phyloP scores from a whole-genome alignment of 2,113 vertebrate species.

The Machaerirhynchus nigripectus region DNA sequence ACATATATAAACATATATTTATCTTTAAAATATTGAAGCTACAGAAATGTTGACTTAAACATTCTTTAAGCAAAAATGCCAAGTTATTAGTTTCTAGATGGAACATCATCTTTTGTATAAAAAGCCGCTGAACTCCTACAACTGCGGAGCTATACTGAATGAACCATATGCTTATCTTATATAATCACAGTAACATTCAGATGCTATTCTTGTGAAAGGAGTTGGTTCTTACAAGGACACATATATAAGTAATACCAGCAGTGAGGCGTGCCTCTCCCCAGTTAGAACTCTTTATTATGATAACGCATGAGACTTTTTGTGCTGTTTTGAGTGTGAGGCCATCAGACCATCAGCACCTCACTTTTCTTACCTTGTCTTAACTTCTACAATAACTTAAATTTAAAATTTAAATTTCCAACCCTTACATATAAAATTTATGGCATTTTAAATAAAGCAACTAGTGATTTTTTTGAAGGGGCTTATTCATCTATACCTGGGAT shows the following conservation, averaged over 20 bases:
- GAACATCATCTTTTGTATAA: neutral
- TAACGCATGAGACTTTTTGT: neutral
- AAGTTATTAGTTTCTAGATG: neutral
- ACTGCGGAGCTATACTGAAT: neutral
- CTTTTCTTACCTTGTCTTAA: neutral
- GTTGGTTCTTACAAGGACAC: neutral
- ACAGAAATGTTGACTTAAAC: neutral
- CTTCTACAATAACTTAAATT: neutral
- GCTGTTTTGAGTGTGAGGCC: neutral
- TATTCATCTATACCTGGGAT: neutral
- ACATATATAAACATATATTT: neutral
- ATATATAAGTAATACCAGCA: neutral
- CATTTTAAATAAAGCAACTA: neutral
- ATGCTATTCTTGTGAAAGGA: neutral
- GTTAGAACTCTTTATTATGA: neutral
- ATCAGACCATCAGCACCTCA: neutral
- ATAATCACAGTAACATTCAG: neutral
- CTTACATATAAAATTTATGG: neutral
- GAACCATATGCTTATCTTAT: neutral
- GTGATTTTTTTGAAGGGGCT: fast-evolving
- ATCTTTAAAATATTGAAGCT: neutral
- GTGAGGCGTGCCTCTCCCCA: neutral
- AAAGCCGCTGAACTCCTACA: neutral
- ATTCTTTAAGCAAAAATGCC: fast-evolving
- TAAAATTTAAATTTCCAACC: neutral